phyloP scores from a whole-genome alignment of 2,888 invertebrate species.

The Drosophila macrothrix region DNA sequence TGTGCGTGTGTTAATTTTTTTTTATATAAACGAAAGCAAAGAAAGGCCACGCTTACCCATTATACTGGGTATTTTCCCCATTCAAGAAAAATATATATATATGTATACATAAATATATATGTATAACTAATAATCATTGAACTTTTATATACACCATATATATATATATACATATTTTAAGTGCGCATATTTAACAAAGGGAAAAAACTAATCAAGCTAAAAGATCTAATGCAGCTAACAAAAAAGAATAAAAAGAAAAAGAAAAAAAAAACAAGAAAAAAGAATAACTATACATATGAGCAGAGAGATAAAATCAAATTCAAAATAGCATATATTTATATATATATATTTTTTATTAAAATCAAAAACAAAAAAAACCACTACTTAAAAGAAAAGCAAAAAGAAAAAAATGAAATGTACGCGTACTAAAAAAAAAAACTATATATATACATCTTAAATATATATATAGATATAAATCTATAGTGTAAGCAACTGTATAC shows the following conservation, averaged over 20 bases:
- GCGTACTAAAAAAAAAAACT: slow-evolving; percentile 65
- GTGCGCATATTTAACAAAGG: slow-evolving; percentile 67
- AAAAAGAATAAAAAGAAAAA: slow-evolving; percentile 17
- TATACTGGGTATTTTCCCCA: slow-evolving; percentile 49
- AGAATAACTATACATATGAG: slow-evolving; percentile 77
- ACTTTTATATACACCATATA: slow-evolving; percentile 68
- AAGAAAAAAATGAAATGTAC: slow-evolving; percentile 38
- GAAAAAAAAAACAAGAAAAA: slow-evolving; percentile 20
- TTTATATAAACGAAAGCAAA: slow-evolving; percentile 36
- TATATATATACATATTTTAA: slow-evolving; percentile 50
- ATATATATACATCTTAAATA: slow-evolving; percentile 69
- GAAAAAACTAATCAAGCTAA: slow-evolving; percentile 62
- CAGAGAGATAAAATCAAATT: slow-evolving; percentile 80
- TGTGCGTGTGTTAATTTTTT: slow-evolving; percentile 38
- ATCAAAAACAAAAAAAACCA: slow-evolving; percentile 54
- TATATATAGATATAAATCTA: slow-evolving; percentile 51
- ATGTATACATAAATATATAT: slow-evolving; percentile 52
- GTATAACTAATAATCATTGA: slow-evolving; percentile 70
- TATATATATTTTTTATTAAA: slow-evolving; percentile 78
- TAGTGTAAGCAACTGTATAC: slow-evolving; percentile 49
- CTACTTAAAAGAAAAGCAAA: slow-evolving; percentile 47
- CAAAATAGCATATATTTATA: slow-evolving; percentile 79
- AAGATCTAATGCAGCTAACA: slow-evolving; percentile 61
- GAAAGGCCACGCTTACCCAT: slow-evolving; percentile 55
- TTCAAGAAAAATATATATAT: slow-evolving; percentile 33